Conservation (phyloP, 2,797 vertebrate genomes). For the Spheniscus humboldti region DNA sequence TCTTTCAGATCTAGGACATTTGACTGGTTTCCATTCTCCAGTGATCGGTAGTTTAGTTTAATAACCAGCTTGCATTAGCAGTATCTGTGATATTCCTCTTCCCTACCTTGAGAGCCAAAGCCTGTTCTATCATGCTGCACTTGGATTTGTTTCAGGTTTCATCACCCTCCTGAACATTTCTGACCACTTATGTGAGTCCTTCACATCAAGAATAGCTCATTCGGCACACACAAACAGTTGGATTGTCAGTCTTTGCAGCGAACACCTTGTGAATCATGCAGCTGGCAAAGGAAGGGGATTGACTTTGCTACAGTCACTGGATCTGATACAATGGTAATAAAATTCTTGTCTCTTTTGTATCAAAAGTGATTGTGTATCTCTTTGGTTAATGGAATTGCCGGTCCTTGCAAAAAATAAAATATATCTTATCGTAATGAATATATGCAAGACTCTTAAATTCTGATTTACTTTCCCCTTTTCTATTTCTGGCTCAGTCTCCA, state of each 20-base stretch:
- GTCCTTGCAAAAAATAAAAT: neutral
- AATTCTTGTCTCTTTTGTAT: neutral
- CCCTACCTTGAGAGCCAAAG: conserved; percentile 17
- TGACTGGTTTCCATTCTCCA: neutral
- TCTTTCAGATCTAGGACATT: neutral
- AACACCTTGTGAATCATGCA: conserved; percentile 56
- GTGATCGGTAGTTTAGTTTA: neutral
- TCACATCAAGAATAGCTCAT: neutral
- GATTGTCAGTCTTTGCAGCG: neutral
- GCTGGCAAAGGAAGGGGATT: conserved; percentile 11
- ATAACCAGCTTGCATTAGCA: neutral
- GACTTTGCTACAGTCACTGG: conserved; percentile 17
- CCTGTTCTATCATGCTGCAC: neutral
- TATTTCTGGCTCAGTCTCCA: neutral
- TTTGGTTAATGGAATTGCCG: neutral
- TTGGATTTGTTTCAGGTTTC: conserved; percentile 17
- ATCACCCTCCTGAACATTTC: conserved; percentile 16
- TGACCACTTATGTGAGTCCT: neutral
- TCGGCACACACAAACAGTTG: neutral
- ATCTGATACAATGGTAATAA: conserved; percentile 34
- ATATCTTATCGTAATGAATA: neutral
- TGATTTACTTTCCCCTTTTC: neutral
- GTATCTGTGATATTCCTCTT: conserved; percentile 12
- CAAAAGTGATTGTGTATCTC: neutral
- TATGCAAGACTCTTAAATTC: neutral